A percentile compares a stretch with the other conserved stretches of the same genome.
Conservation (phyloP, 2,113 vertebrate species). For the Corydoras sp. region DNA sequence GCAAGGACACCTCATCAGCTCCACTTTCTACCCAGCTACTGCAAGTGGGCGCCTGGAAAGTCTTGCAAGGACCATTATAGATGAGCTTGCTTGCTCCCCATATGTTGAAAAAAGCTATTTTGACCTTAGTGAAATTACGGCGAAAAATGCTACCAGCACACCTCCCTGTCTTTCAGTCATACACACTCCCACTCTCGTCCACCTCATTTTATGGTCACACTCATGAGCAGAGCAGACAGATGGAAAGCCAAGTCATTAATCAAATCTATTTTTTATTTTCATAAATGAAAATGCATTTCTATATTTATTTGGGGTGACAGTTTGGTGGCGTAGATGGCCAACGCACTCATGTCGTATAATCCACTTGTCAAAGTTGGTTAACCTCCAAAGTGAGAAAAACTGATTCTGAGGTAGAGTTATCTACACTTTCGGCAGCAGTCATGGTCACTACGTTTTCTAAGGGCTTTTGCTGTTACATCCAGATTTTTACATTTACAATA, state of each 20-base stretch:
- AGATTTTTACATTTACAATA: background rate
- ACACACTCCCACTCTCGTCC: slow-evolving; percentile 33
- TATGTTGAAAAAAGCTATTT: slow-evolving; percentile 44
- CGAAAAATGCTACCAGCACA: slow-evolving; percentile 37
- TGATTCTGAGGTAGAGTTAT: slow-evolving; percentile 37
- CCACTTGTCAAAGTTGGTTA: slow-evolving; percentile 55
- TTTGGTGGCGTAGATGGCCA: slow-evolving; percentile 40
- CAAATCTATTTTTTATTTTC: slow-evolving; percentile 43
- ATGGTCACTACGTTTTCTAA: background rate
- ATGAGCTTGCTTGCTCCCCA: slow-evolving; percentile 45
- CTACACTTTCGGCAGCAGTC: slow-evolving; percentile 23
- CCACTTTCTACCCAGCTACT: slow-evolving; percentile 36
- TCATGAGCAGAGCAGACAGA: slow-evolving; percentile 43
- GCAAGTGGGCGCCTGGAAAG: slow-evolving; percentile 44
- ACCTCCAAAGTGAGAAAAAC: slow-evolving; percentile 23
- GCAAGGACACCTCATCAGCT: slow-evolving; percentile 24
- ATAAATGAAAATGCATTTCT: slow-evolving; percentile 49
- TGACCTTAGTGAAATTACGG: slow-evolving; percentile 46
- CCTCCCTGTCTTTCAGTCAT: slow-evolving; percentile 18
- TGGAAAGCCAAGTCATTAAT: slow-evolving; percentile 53
- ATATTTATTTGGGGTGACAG: slow-evolving; percentile 50
- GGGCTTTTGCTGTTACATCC: background rate
- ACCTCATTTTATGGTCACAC: slow-evolving; percentile 37
- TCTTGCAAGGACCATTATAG: slow-evolving; percentile 45
- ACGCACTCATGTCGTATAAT: slow-evolving; percentile 48